Conservation (phyloP, 2,888 invertebrate species). For the Diadegma fenestrale region DNA sequence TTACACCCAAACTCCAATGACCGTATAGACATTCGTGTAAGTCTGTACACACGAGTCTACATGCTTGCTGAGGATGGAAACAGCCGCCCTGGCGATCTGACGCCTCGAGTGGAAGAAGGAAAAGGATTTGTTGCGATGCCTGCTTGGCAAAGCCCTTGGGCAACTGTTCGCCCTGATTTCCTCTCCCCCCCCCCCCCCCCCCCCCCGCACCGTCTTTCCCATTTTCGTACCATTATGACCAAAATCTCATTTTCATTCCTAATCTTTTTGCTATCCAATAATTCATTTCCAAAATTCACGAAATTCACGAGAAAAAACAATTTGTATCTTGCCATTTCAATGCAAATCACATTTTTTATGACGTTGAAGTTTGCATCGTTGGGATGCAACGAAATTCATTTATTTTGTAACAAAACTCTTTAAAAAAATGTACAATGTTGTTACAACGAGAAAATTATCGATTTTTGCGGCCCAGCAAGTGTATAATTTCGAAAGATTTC, state of each 20-base stretch:
- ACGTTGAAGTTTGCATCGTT: too few relatives aligned
- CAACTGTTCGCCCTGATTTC: slow-evolving; percentile 27
- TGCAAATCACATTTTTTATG: neutral
- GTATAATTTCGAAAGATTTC: too few relatives aligned
- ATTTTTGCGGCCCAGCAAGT: too few relatives aligned
- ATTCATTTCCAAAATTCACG: neutral
- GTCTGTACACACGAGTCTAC: slow-evolving; percentile 34
- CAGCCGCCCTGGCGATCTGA: slow-evolving; percentile 54
- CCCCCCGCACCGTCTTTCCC: neutral
- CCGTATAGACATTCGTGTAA: slow-evolving; percentile 64
- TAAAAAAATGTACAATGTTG: too few relatives aligned
- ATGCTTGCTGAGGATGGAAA: slow-evolving; percentile 31
- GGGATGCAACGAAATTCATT: too few relatives aligned
- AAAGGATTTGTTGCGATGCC: slow-evolving; percentile 60
- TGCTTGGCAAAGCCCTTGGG: slow-evolving; percentile 40
- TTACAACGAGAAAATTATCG: too few relatives aligned
- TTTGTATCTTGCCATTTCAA: neutral
- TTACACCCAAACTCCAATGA: slow-evolving; percentile 80
- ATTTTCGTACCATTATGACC: neutral
- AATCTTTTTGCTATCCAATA: neutral
- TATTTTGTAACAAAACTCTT: too few relatives aligned
- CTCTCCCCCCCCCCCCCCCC: neutral
- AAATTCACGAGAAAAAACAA: neutral
- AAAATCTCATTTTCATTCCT: neutral
- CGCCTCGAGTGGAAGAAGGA: slow-evolving; percentile 47